Conservation (phyloP, 1,140 invertebrate genomes). For the Zaprionus ghesquierei region DNA sequence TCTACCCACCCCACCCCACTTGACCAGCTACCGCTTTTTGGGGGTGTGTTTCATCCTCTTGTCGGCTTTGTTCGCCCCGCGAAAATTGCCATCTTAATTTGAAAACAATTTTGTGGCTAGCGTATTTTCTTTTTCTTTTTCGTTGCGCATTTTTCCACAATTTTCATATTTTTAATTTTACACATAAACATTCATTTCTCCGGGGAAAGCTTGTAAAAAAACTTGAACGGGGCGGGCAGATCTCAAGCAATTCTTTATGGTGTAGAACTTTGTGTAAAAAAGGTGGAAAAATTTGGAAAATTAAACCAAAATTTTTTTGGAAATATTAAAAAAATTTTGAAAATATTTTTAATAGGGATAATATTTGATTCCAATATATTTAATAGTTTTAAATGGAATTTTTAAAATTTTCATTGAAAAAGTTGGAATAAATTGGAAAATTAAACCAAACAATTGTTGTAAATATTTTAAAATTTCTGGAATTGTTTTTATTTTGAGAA, state of each 20-base stretch:
- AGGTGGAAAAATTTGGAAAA: neutral
- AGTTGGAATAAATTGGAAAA: neutral
- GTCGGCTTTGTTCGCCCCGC: neutral
- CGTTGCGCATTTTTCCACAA: neutral
- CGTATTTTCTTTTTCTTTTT: neutral
- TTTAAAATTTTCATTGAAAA: too few relatives aligned
- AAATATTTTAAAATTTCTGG: too few relatives aligned
- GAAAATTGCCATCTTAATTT: constrained; percentile 68
- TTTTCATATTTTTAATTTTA: constrained; percentile 38
- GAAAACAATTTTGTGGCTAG: constrained; percentile 52
- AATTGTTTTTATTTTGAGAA: too few relatives aligned
- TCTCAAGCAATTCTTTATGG: neutral
- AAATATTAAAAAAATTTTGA: neutral
- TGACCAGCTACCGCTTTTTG: constrained; percentile 21
- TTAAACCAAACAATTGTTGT: neutral
- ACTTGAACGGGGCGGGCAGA: neutral
- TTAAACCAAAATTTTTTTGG: neutral
- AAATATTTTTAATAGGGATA: too few relatives aligned
- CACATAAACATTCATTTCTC: constrained; percentile 56
- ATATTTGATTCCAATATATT: too few relatives aligned
- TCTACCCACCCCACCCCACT: neutral
- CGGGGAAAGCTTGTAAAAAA: constrained; percentile 13
- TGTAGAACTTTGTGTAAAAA: neutral
- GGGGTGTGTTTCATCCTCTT: constrained; percentile 5
- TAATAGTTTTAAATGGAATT: too few relatives aligned